Evolutionary conservation across 2,113 vertebrate genomes (phyloP), one percentile per base, ranked within the genome.

Genomic region (Limnothrissa miodon): DNA sequence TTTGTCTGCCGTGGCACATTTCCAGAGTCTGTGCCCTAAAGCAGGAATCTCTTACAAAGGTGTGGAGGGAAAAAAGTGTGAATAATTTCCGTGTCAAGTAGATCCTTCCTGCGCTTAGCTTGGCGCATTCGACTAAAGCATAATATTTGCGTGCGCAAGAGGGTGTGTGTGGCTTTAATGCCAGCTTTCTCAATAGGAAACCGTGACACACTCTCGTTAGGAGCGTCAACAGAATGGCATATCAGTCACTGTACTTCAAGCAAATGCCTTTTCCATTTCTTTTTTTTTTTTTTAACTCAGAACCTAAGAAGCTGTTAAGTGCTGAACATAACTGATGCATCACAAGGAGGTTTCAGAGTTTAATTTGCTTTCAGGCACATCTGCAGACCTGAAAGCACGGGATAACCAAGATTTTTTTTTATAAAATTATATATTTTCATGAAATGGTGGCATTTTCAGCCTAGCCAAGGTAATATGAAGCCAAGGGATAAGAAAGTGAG

Each of bases 171-270:
- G 66, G 29, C 9, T 36, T 62, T 74, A 74, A 74, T 23, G 5
- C 21, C 51, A 56, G 82, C 78, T 80, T 78, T 0, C 46, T 7
- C 45, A 45, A 81, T 78, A 48, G 85, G 79, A 88, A 88, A 84
- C 66, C 66, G 81, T 81, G 83, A 85, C 78, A 82, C 66, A 62
- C 80, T 80, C 17, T 11, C 46, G 5, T 29, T 33, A 59, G 70
- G 29, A 78, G 85, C 39, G 82, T 70, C 25, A 80, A 62, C 45
- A 42, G 15, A 29, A 83, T 56, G 79, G 23, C 78, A 74, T 5
- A 10, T 66, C n/a, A 66, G 59, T 25, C 59, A 17, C 29, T 11
- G 33, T 21, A 3, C 66, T 74, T 11, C 10, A 25, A 66, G 29
- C 62, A 70, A 33, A 70, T 17, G 15, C 29, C 25, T 53, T 53